Evolutionary conservation across 92 coral and sea anemone genomes (phyloP).

Genomic region (Phenganax subtilis): DNA sequence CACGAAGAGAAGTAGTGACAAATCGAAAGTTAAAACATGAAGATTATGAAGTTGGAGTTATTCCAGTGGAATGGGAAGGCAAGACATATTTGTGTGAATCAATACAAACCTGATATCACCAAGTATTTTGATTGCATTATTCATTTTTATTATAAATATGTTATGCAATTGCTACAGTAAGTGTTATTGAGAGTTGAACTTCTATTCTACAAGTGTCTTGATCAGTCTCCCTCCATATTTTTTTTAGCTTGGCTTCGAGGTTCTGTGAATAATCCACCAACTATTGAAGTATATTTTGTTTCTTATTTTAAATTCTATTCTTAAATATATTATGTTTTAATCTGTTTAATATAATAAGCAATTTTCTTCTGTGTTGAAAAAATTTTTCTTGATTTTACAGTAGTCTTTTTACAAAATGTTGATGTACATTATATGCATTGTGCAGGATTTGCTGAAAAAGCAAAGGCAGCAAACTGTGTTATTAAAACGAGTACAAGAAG

Average conservation of each 20-base stretch:
- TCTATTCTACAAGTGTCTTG: neutral
- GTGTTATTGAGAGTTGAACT: too few species aligned
- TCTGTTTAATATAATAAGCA: neutral
- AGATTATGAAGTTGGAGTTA: slow-evolving; percentile 68
- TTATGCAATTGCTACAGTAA: too few species aligned
- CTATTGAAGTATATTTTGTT: slow-evolving; percentile 7
- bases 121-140: neutral
- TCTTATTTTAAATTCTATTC: neutral
- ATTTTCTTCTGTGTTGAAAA: neutral
- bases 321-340: neutral
- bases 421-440: neutral
- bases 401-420: neutral
- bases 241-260: slow-evolving; percentile 29
- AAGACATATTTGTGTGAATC: neutral
- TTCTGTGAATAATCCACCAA: slow-evolving; percentile 21
- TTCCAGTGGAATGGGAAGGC: slow-evolving; percentile 89
- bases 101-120: neutral
- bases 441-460: slow-evolving; percentile 30
- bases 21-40: slow-evolving; percentile 58
- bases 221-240: neutral
- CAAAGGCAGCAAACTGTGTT: slow-evolving; percentile 23
- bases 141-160: neutral
- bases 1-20: slow-evolving; percentile 70
- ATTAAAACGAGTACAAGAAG: slow-evolving; percentile 28
- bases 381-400: neutral